A percentile compares a stretch with the other conserved stretches of the same genome.
phyloP scores from a whole-genome alignment of 1,140 invertebrate genomes.

The Heliothis virescens region DNA sequence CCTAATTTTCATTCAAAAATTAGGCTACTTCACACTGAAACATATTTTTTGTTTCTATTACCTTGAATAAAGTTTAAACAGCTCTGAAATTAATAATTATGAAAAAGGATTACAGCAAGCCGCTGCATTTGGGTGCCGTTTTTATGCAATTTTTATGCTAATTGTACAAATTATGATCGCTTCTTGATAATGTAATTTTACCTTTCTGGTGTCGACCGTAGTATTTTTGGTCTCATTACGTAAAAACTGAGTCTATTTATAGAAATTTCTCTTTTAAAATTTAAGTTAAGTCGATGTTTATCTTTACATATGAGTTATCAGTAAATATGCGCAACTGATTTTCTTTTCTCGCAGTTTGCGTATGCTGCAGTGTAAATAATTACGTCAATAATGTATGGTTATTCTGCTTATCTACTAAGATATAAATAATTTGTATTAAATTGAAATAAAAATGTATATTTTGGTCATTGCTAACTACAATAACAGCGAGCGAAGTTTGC shows the following conservation, averaged over 20 bases:
- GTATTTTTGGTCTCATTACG: conserved; percentile 6
- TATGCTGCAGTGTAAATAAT: background rate
- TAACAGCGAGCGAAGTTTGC: too few relatives aligned
- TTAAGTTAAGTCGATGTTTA: background rate
- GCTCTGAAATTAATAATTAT: background rate
- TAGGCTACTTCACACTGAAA: too few relatives aligned
- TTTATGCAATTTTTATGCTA: conserved; percentile 27
- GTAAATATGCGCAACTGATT: conserved; percentile 12
- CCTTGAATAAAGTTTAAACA: background rate
- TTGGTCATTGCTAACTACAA: too few relatives aligned
- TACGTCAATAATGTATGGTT: background rate
- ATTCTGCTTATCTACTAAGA: too few relatives aligned
- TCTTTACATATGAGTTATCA: background rate
- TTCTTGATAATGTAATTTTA: background rate
- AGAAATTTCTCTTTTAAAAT: background rate
- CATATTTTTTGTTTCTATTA: too few relatives aligned
- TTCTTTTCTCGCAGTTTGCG: conserved; percentile 16
- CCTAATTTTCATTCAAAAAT: too few relatives aligned
- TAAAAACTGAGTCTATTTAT: background rate
- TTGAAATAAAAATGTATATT: too few relatives aligned
- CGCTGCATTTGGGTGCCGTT: conserved; percentile 11
- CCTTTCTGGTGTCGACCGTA: background rate
- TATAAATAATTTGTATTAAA: too few relatives aligned
- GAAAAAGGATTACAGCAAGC: background rate
- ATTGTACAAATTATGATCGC: conserved; percentile 10